These are phyloP conservation scores for Bubo blakistoni DNA, from an alignment of 2,113 vertebrate species.

Conservation along the genomic window DNA sequence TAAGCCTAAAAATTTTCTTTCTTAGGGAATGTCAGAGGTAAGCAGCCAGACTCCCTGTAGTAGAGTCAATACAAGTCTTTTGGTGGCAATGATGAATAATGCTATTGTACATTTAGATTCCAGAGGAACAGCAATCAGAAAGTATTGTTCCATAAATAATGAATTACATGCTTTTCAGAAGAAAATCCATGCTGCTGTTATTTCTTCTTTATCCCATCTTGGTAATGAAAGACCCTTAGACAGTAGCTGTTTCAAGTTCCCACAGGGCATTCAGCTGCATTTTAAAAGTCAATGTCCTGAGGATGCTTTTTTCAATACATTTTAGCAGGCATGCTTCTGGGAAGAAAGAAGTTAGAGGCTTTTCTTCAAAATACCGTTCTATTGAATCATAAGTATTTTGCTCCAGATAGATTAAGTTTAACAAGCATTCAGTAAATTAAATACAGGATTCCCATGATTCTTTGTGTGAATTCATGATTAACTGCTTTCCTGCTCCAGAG, in stretches of 20 bases:
- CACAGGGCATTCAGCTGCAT: neutral
- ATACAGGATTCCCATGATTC: neutral
- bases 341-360: neutral
- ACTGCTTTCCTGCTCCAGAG: neutral
- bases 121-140: neutral
- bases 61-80: neutral
- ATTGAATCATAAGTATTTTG: neutral
- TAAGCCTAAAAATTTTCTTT: neutral
- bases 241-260: neutral
- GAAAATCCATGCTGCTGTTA: neutral
- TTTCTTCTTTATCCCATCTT: neutral
- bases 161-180: neutral
- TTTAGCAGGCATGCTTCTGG: neutral
- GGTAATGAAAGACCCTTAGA: neutral
- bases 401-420: neutral
- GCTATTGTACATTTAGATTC: neutral
- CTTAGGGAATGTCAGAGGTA: neutral
- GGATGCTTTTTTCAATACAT: neutral
- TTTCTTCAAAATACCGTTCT: neutral
- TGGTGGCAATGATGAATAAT: neutral
- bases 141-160: slow-evolving; percentile 8
- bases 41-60: neutral
- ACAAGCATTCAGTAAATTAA: neutral
- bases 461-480: neutral
- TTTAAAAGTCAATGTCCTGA: neutral